Conservation (phyloP, 2,113 vertebrate genomes). For the Desmodus rotundus region DNA sequence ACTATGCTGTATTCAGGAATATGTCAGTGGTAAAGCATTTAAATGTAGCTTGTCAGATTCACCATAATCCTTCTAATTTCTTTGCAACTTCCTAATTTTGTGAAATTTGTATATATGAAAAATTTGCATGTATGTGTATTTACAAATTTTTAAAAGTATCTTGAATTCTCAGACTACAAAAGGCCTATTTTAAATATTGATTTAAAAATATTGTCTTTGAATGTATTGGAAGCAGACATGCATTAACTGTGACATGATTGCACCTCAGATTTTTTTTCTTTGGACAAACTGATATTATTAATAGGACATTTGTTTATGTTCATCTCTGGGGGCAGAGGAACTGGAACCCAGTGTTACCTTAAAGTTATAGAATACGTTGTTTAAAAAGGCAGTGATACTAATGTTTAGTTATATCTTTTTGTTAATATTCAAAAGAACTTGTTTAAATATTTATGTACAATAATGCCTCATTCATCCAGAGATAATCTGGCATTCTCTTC, state of each 20-base stretch:
- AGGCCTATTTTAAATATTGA: slow-evolving; percentile 70
- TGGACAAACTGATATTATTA: slow-evolving; percentile 41
- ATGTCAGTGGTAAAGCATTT: slow-evolving; percentile 74
- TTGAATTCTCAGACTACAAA: slow-evolving; percentile 70
- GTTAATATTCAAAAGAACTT: slow-evolving; percentile 67
- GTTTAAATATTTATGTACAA: slow-evolving; percentile 69
- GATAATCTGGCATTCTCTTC: slow-evolving; percentile 36
- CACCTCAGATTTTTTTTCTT: slow-evolving; percentile 36
- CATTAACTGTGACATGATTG: slow-evolving; percentile 67
- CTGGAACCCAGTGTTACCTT: slow-evolving; percentile 63
- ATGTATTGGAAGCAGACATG: slow-evolving; percentile 73
- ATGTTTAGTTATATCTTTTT: slow-evolving; percentile 63
- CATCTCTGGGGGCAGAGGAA: slow-evolving; percentile 8
- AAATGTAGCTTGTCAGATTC: slow-evolving; percentile 68
- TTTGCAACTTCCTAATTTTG: slow-evolving; percentile 69
- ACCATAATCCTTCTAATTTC: slow-evolving; percentile 66
- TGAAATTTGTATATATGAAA: slow-evolving; percentile 74
- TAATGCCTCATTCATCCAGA: slow-evolving; percentile 44
- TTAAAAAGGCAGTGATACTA: slow-evolving; percentile 60
- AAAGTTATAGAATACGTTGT: slow-evolving; percentile 54
- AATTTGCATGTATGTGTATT: slow-evolving; percentile 75
- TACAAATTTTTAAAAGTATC: slow-evolving; percentile 65
- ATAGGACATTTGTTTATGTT: slow-evolving; percentile 60
- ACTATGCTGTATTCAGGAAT: slow-evolving; percentile 66
- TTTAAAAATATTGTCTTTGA: slow-evolving; percentile 64